These are phyloP conservation scores for Aulostomus chinensis DNA, from an alignment of 2,797 vertebrate species.

Conservation along the genomic window DNA sequence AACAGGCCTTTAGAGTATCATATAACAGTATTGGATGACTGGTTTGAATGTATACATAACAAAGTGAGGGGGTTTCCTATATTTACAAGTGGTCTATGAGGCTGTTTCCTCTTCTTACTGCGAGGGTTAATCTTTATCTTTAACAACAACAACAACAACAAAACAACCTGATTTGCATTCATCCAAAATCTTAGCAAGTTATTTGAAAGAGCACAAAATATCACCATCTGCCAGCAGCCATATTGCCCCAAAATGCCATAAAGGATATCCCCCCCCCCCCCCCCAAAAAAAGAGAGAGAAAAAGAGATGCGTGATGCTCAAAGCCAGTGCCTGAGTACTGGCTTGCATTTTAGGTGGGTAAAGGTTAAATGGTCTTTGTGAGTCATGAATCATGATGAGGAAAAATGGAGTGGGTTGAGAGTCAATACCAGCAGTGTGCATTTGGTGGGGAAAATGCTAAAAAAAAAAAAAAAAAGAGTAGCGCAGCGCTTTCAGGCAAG, in stretches of 20 bases:
- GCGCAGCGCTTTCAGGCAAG: conserved; percentile 3
- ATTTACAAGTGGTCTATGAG: too few species aligned
- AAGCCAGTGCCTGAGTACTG: conserved; percentile 18
- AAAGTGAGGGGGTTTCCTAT: conserved; percentile 36
- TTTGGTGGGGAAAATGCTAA: conserved; percentile 49
- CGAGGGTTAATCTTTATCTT: neutral
- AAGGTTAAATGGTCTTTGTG: conserved; percentile 73
- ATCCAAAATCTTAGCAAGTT: too few species aligned
- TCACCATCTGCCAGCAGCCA: neutral
- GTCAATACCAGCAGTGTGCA: conserved; percentile 58
- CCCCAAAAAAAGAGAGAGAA: neutral
- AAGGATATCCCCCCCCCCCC: too few species aligned
- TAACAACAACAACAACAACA: neutral
- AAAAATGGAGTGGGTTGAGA: conserved; percentile 59
- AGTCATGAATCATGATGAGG: conserved; percentile 60
- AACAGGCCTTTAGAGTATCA: conserved; percentile 55
- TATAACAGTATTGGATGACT: conserved; percentile 35
- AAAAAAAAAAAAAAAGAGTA: neutral
- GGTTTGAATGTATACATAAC: conserved; percentile 33
- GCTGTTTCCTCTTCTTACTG: neutral
- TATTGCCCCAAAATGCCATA: neutral
- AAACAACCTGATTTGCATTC: neutral
- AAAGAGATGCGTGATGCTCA: conserved; percentile 13
- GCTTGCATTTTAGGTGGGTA: conserved; percentile 40
- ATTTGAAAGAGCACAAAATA: conserved; percentile 1